phyloP scores from a whole-genome alignment of 1,140 invertebrate genomes.

The Drosophila sp. region DNA sequence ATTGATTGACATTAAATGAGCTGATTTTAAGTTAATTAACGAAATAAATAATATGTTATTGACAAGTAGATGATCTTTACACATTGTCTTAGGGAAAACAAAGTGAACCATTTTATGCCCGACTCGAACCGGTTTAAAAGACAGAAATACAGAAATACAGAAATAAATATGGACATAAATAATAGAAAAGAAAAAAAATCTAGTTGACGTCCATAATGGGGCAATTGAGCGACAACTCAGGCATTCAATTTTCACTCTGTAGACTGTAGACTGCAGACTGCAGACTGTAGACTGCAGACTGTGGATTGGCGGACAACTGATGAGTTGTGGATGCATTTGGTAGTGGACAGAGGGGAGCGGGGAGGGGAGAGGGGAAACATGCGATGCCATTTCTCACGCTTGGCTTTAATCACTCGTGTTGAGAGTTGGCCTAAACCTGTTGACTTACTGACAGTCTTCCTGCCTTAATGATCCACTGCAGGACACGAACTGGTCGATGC shows the following conservation, averaged over 20 bases:
- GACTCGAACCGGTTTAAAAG: conserved; percentile 51
- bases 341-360: neutral
- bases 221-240: conserved; percentile 64
- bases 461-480: conserved; percentile 3
- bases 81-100: neutral
- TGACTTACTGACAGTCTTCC: conserved; percentile 15
- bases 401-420: conserved; percentile 50
- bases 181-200: conserved; percentile 61
- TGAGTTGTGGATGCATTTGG: too few relatives aligned
- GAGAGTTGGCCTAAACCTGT: conserved; percentile 20
- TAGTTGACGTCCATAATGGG: conserved; percentile 69
- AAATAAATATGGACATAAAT: conserved; percentile 44
- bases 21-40: too few relatives aligned
- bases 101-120: neutral
- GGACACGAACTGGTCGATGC: neutral
- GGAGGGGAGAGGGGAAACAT: conserved; percentile 8
- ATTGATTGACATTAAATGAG: too few relatives aligned
- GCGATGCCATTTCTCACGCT: conserved; percentile 69
- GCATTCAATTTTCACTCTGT: conserved; percentile 63
- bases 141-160: conserved; percentile 11
- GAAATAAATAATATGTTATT: neutral
- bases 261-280: conserved; percentile 10
- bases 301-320: neutral
- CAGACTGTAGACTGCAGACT: neutral
- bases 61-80: too few relatives aligned